A percentile compares a stretch with the other conserved stretches of the same genome.
Evolutionary conservation across 2,797 vertebrate species (phyloP).

Genomic region (Chlorospingus flavigularis): DNA sequence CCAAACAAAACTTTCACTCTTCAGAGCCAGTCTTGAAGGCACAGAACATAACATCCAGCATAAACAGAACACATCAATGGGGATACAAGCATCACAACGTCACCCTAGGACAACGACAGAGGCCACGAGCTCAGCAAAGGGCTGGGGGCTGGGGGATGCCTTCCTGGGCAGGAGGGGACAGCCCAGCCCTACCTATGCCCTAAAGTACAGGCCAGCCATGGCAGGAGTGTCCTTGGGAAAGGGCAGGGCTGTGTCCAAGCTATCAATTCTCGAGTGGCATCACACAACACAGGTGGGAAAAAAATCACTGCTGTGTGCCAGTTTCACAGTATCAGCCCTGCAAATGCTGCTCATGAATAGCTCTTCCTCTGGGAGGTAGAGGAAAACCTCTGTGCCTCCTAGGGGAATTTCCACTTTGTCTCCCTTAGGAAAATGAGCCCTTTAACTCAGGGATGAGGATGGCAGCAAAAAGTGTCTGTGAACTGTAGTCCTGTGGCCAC

Average conservation of each 20-base stretch:
- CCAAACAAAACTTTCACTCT: no score
- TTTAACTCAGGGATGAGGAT: background rate
- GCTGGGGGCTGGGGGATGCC: background rate
- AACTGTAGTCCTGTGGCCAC: background rate
- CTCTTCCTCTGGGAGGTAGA: background rate
- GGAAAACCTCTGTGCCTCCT: background rate
- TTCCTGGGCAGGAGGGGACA: background rate
- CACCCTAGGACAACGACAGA: background rate
- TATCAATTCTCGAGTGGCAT: background rate
- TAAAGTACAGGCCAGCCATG: fast-evolving
- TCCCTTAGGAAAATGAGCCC: background rate
- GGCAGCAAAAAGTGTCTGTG: background rate
- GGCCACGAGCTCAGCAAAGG: background rate
- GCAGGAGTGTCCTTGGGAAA: background rate
- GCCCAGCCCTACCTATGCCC: background rate
- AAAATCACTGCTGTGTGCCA: background rate
- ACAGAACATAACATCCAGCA: no score
- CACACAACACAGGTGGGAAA: background rate
- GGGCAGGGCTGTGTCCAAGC: fast-evolving
- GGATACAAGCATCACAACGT: no score
- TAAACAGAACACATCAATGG: no score
- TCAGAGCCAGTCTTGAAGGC: no score
- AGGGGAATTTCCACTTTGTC: background rate
- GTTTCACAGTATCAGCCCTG: background rate
- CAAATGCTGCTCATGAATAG: background rate